phyloP scores from a whole-genome alignment of 2,797 vertebrate genomes.

The Agapornis canus region DNA sequence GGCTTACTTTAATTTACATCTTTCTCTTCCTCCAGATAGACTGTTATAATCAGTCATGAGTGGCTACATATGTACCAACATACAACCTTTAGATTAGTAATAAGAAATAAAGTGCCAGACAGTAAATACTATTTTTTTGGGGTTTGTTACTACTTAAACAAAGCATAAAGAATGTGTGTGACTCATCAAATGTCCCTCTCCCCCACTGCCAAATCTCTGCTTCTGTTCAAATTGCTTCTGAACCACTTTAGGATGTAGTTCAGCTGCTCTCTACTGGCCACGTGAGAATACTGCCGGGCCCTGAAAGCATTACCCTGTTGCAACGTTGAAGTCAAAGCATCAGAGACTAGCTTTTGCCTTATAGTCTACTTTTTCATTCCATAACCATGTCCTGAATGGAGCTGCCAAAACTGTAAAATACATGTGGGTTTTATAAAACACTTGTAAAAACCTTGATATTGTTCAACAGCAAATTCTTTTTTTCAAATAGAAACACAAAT shows the following conservation, averaged over 20 bases:
- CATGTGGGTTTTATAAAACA: rapidly evolving
- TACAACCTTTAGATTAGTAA: constrained; percentile 5
- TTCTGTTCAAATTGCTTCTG: not conserved
- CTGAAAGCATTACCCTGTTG: not conserved
- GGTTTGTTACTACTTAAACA: constrained; percentile 59
- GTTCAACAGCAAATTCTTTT: not conserved
- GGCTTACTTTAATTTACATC: constrained; percentile 65
- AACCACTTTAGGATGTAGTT: not conserved
- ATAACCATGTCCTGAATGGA: not conserved
- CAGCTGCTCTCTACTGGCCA: constrained; percentile 72
- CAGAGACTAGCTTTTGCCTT: not conserved
- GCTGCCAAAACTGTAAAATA: not conserved
- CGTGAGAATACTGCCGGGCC: not conserved
- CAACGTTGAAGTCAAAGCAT: not conserved
- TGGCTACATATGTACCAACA: constrained; percentile 29
- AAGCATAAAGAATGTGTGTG: constrained; percentile 37
- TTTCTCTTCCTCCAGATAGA: constrained; percentile 37
- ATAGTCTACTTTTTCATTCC: not conserved
- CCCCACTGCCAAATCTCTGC: not conserved
- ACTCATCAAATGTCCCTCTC: constrained; percentile 35
- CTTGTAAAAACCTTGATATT: not conserved
- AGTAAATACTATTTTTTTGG: constrained; percentile 61
- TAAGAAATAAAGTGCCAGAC: constrained; percentile 53
- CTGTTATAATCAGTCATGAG: constrained; percentile 46
- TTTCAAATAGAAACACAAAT: not conserved